Evolutionary conservation across 2,888 invertebrate species (phyloP).

Genomic region (Lamellibrachia columna): DNA sequence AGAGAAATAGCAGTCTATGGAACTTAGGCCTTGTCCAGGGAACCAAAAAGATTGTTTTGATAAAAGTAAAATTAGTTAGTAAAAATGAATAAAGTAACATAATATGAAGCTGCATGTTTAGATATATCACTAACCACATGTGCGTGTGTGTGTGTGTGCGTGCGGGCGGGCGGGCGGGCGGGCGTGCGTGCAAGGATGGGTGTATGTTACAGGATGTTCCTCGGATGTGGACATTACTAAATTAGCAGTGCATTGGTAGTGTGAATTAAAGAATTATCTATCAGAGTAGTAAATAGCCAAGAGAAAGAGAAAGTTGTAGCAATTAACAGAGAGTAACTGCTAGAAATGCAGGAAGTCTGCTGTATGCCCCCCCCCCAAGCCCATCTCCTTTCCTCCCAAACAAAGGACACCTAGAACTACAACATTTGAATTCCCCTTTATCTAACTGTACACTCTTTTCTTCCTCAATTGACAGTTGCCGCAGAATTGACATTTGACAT

Average conservation of each 20-base stretch:
- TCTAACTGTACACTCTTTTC: neutral
- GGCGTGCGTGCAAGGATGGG: neutral
- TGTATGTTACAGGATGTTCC: neutral
- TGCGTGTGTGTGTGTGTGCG: too few species aligned
- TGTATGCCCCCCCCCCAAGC: neutral
- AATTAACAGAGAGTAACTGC: too few species aligned
- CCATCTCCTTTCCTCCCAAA: neutral
- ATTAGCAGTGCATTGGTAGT: neutral
- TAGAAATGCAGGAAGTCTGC: neutral
- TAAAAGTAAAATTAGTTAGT: too few species aligned
- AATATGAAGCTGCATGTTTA: too few species aligned
- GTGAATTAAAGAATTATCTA: neutral
- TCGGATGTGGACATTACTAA: neutral
- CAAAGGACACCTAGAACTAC: neutral
- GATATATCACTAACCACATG: too few species aligned
- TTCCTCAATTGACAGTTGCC: neutral
- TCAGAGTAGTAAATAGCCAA: neutral
- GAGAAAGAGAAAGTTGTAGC: too few species aligned
- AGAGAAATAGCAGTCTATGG: too few species aligned
- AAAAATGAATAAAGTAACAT: too few species aligned
- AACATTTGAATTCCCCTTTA: neutral
- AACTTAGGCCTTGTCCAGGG: too few species aligned
- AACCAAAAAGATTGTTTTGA: too few species aligned
- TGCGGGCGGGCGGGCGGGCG: too few species aligned
- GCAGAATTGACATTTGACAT: neutral